phyloP scores from a whole-genome alignment of 2,797 vertebrate genomes.

The Agapornis canus region DNA sequence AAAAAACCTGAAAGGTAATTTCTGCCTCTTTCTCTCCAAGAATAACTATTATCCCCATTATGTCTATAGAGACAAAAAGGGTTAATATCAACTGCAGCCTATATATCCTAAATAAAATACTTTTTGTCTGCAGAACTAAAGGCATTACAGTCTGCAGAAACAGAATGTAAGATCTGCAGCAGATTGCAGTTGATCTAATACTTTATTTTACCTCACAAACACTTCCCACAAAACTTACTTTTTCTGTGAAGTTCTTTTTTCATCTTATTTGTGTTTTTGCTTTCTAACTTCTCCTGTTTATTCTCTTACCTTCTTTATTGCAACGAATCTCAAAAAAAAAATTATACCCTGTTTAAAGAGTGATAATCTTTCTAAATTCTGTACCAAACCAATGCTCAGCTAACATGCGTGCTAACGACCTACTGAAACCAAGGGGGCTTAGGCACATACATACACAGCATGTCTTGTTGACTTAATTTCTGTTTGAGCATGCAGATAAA shows the following conservation, averaged over 20 bases:
- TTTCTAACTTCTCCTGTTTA: conserved; percentile 9
- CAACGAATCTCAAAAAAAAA: background rate
- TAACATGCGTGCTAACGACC: background rate
- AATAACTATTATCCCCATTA: background rate
- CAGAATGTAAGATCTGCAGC: background rate
- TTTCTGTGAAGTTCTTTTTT: conserved; percentile 50
- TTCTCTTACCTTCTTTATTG: background rate
- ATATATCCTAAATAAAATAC: background rate
- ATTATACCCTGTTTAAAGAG: background rate
- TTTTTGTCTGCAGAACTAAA: background rate
- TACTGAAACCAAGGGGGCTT: background rate
- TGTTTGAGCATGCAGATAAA: background rate
- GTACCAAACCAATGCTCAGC: background rate
- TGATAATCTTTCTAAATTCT: background rate
- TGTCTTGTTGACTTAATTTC: background rate
- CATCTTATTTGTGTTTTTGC: background rate
- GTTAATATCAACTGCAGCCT: background rate
- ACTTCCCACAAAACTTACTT: conserved; percentile 65
- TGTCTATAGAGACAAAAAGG: background rate
- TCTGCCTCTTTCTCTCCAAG: background rate
- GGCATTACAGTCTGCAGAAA: background rate
- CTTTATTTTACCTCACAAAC: conserved; percentile 18
- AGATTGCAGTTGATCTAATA: conserved; percentile 14
- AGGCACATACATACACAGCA: background rate
- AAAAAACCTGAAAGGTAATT: background rate